Evolutionary conservation across 1,140 invertebrate species (phyloP), one percentile per base, ranked within the genome.

Genomic region (Heliconius nattereri): DNA sequence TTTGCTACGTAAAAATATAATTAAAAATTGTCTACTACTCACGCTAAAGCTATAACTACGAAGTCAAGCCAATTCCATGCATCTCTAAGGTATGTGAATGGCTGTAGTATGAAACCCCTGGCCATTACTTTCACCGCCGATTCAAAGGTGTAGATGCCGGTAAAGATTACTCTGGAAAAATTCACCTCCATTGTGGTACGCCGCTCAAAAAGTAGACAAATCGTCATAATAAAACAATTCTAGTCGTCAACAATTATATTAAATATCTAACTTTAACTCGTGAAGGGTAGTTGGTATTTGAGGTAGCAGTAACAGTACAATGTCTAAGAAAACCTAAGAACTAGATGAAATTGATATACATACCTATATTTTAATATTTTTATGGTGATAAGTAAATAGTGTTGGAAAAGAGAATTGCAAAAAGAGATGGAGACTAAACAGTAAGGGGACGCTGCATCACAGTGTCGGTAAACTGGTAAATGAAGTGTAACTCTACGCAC

Each of bases 11-110:
- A 85, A 86, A 88, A 88, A 85, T 91, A 35, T 35, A 35, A 91
- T 89, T 91, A 92, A 93, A 66, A 91, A 90, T 88, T 87, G 88
- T 90, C 92, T 94, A 94, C 93, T 95, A 99, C 98, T 99, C 98
- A 99, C 98, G 98, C 98, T 98, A 99, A 98, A 96, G 98, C 96
- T 97, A 99, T 99, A 96, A 99, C 98, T 97, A 99, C 97, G 97
- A 99, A 99, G 97, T 99, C 99, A 96, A 99, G 97, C 98, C 98
- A 99, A 97, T 99, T 99, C 99, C 99, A 99, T 96, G 98, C 98
- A 97, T 99, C 99, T 97, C 99, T 97, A 97, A 99, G 98, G 97
- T 99, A 99, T 96, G 99, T 99, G 97, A 99, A 99, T 96, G 97
- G 97, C 96, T 98, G 97, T 95, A 99, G 96, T 96, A 99, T 98